Evolutionary conservation across 2,113 vertebrate species (phyloP).

Genomic region (Pollachius pollachius): DNA sequence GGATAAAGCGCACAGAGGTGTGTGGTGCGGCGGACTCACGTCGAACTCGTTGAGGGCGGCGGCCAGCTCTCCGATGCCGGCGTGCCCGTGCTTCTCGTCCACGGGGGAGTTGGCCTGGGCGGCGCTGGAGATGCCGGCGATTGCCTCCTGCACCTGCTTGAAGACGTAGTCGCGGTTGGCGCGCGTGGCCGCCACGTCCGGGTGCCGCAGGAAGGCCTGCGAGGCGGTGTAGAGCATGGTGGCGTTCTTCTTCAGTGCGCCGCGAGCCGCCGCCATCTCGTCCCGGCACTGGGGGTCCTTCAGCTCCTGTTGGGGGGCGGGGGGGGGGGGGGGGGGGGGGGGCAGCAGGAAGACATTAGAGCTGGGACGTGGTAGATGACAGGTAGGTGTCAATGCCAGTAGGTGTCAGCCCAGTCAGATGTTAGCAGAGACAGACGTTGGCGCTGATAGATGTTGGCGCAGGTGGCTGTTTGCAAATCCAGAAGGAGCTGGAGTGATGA

Average conservation of each 20-base stretch:
- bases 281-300: constrained; percentile 97
- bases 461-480: too few relatives aligned
- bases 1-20: too few relatives aligned
- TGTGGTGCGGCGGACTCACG: constrained; percentile 74
- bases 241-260: constrained; percentile 96
- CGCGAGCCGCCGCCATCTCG: constrained; percentile 95
- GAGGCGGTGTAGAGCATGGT: constrained; percentile 98
- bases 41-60: constrained; percentile 98
- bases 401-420: too few relatives aligned
- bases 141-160: constrained; percentile 98
- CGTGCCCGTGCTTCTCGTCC: constrained; percentile 94
- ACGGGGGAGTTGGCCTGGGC: constrained; percentile 94
- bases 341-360: not conserved
- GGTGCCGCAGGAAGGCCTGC: constrained; percentile 94
- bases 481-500: too few relatives aligned
- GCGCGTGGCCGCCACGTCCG: constrained; percentile 92
- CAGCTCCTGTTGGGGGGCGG: constrained; percentile 78
- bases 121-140: constrained; percentile 93
- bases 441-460: too few relatives aligned
- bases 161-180: constrained; percentile 98
- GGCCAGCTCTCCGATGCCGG: constrained; percentile 94
- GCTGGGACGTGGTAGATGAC: not conserved
- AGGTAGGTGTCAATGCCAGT: too few relatives aligned
- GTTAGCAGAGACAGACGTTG: too few relatives aligned
- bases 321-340: not conserved